Evolutionary conservation across 2,797 vertebrate genomes (phyloP), one percentile per base, ranked within the genome.

Genomic region (Taeniopygia guttata): DNA sequence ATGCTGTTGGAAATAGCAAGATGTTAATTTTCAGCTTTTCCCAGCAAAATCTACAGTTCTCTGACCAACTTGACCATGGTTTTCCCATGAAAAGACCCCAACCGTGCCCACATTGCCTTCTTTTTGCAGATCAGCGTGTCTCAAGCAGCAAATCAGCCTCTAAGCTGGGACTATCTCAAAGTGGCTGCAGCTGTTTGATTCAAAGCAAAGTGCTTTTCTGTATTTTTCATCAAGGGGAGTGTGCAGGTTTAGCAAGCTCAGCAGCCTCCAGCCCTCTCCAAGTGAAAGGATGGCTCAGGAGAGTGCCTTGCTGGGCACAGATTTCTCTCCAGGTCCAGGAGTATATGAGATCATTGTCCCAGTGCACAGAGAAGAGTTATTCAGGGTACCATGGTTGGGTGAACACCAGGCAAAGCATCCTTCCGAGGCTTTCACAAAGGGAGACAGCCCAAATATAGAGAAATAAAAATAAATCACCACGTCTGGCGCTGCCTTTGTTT

Each of bases 1-100:
- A 99, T 99, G 97, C 99, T 99, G 97, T 97, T 90, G 89, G 92
- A 97, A 96, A 98, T 36, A 72, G 86, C 46, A 97, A 84, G 52
- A 89, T 62, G 77, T 97, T 94, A 97, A 92, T 95, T 94, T 94
- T 78, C 92, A 95, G 66, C 54, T 49, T 84, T 81, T 48, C n/a
- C 21, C 55, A 82, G 73, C 36, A 87, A 60, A 78, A 56, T 60
- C 48, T 75, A 77, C 59, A 84, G 26, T 22, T 72, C 23, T 84
- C 38, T 1, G 7, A 84, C 20, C 26, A 76, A 84, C 30, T 8
- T 5, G 1, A 64, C 30, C 0, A 0, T 46, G 49, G 36, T 60
- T 79, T 93, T 93, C 55, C 58, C 63, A 56, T 52, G 62, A 60
- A 32, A 88, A 77, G 79, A 70, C 19, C 67, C 84, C 11, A 3